A percentile compares a stretch with the other conserved stretches of the same genome.
Evolutionary conservation across 2,113 vertebrate species (phyloP).

Genomic region (Platanista minor): DNA sequence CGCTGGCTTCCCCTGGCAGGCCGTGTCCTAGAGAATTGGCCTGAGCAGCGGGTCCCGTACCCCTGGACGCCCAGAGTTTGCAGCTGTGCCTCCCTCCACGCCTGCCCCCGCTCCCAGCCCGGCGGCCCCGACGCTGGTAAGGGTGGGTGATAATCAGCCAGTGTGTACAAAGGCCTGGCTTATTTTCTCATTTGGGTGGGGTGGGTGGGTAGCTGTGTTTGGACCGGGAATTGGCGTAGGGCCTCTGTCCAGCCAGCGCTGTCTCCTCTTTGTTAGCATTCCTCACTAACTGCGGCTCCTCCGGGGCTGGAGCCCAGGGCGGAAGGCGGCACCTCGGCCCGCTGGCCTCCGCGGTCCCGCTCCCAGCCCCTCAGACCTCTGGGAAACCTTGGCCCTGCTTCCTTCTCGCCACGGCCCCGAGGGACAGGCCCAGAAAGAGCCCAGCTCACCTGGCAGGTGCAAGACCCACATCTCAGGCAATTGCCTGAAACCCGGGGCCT

Average conservation of each 20-base stretch:
- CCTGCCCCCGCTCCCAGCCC: neutral
- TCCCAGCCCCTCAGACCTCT: neutral
- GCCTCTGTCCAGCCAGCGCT: slow-evolving; percentile 73
- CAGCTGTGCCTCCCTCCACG: neutral
- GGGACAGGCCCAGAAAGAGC: slow-evolving; percentile 74
- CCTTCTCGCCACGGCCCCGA: neutral
- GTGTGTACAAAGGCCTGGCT: slow-evolving; percentile 61
- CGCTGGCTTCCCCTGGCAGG: neutral
- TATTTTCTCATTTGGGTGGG: slow-evolving; percentile 56
- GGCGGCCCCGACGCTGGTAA: slow-evolving; percentile 9
- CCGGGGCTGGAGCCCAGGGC: slow-evolving; percentile 73
- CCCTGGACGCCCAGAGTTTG: neutral
- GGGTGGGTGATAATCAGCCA: slow-evolving; percentile 74
- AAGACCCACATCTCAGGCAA: slow-evolving; percentile 69
- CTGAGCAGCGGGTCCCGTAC: neutral
- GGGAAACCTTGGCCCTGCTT: slow-evolving; percentile 52
- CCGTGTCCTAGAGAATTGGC: rapidly evolving
- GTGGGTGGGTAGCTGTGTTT: slow-evolving; percentile 36
- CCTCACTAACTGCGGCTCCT: slow-evolving; percentile 77
- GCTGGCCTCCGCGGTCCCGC: neutral
- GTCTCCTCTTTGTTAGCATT: slow-evolving; percentile 82
- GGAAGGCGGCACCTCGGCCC: slow-evolving; percentile 45
- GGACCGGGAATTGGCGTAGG: slow-evolving; percentile 65
- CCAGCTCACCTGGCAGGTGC: slow-evolving; percentile 80
- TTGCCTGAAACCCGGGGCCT: slow-evolving; percentile 72